A percentile compares a stretch with the other conserved stretches of the same genome.
Evolutionary conservation across 92 coral and sea anemone species (phyloP).

Genomic region (Ricordea florida): DNA sequence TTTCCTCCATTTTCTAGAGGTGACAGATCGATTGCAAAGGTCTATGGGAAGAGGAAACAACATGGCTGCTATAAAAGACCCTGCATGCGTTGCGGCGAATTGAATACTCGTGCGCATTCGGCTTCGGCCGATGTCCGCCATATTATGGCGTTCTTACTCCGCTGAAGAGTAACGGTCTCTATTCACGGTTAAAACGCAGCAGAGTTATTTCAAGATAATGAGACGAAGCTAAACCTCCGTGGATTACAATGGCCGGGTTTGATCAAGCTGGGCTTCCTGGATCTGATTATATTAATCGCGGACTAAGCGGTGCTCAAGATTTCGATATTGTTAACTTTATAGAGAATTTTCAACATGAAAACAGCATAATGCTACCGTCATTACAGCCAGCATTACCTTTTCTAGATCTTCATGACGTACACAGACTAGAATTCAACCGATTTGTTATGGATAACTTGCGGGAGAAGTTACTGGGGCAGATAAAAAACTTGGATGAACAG

Average conservation of each 20-base stretch:
- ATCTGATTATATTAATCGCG: slow-evolving; percentile 77
- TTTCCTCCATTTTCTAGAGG: slow-evolving; percentile 45
- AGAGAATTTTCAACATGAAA: slow-evolving; percentile 96
- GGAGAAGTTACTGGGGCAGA: slow-evolving; percentile 79
- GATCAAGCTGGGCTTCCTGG: slow-evolving; percentile 99
- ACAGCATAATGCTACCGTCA: slow-evolving; percentile 91
- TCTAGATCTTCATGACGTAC: slow-evolving; percentile 90
- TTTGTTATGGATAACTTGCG: slow-evolving; percentile 94
- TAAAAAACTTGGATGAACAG: slow-evolving; percentile 64
- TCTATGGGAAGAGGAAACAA: slow-evolving; percentile 26
- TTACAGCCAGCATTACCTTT: slow-evolving; percentile 95
- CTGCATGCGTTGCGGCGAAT: slow-evolving; percentile 75
- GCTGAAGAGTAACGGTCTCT: background rate
- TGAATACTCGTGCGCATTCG: slow-evolving; percentile 98
- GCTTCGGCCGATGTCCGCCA: slow-evolving; percentile 99
- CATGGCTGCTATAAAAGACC: slow-evolving; percentile 93
- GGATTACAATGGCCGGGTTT: slow-evolving; percentile 90
- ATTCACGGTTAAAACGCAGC: background rate
- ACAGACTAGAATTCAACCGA: slow-evolving; percentile 85
- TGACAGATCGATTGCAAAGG: background rate
- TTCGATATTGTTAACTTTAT: slow-evolving; percentile 72
- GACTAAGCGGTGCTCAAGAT: slow-evolving; percentile 65
- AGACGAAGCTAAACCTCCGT: slow-evolving; percentile 24
- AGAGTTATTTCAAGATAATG: background rate
- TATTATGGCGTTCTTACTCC: slow-evolving; percentile 75